A percentile compares a stretch with the other conserved stretches of the same genome.
These are phyloP conservation scores for Pyrgus malvae DNA, from an alignment of 2,888 invertebrate genomes.

Conservation along the genomic window DNA sequence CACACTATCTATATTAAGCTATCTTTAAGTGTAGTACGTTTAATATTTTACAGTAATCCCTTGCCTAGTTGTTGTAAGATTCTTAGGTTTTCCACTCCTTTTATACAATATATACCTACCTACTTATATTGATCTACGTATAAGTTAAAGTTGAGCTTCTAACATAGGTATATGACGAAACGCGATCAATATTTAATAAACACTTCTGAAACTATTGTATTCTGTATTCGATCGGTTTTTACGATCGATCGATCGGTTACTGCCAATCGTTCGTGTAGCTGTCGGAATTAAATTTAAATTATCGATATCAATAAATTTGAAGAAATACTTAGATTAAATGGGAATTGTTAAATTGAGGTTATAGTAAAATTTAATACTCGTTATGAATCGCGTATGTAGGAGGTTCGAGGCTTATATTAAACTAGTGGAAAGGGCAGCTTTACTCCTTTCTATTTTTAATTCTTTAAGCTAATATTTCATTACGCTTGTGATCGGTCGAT, in stretches of 20 bases:
- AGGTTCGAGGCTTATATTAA: constrained; percentile 35
- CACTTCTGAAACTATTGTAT: constrained; percentile 24
- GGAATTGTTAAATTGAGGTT: constrained; percentile 72
- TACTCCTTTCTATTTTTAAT: constrained; percentile 35
- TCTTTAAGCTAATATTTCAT: constrained; percentile 25
- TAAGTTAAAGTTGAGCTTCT: constrained; percentile 81
- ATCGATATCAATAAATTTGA: constrained; percentile 25
- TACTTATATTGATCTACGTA: constrained; percentile 70
- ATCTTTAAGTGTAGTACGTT: constrained; percentile 77
- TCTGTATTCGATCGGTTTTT: constrained; percentile 46
- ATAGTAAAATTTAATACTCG: constrained; percentile 78
- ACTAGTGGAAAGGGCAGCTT: constrained; percentile 43
- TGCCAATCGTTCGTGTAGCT: constrained; percentile 72
- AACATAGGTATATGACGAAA: constrained; percentile 53
- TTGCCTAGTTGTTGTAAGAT: constrained; percentile 72
- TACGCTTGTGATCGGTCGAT: constrained; percentile 17
- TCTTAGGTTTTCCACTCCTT: constrained; percentile 81
- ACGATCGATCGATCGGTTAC: constrained; percentile 55
- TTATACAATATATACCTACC: constrained; percentile 74
- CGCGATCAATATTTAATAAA: constrained; percentile 17
- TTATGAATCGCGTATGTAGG: constrained; percentile 64
- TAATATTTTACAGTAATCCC: constrained; percentile 73
- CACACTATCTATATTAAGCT: constrained; percentile 75
- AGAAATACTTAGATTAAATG: constrained; percentile 64
- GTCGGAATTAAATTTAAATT: constrained; percentile 36